A percentile compares a stretch with the other conserved stretches of the same genome.
These are phyloP conservation scores for Dynastes hyllus DNA, from an alignment of 2,888 invertebrate genomes.

Conservation along the genomic window DNA sequence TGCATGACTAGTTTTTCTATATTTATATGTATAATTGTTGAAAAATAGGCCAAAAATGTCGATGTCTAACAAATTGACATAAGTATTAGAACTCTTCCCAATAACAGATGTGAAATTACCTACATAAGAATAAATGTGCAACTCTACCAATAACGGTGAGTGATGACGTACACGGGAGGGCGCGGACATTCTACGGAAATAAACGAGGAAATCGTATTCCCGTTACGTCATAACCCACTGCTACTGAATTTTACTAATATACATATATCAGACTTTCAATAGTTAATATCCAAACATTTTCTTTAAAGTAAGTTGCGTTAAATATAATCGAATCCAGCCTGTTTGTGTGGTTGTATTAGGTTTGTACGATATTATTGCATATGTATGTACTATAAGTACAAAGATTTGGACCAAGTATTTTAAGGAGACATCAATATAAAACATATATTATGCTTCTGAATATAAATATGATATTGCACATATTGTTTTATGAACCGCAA, in stretches of 20 bases:
- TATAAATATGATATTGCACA: no score
- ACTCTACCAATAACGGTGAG: neutral
- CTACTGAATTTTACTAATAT: no score
- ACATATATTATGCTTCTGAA: no score
- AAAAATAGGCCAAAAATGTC: constrained; percentile 32
- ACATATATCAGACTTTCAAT: constrained; percentile 9
- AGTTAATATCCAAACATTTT: neutral
- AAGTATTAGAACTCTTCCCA: neutral
- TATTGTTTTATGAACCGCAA: no score
- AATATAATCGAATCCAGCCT: neutral
- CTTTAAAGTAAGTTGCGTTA: neutral
- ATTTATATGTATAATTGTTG: neutral
- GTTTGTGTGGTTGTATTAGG: neutral
- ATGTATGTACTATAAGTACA: no score
- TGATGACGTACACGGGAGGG: no score
- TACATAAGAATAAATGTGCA: neutral
- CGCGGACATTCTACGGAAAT: no score
- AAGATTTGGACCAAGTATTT: no score
- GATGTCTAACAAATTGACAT: neutral
- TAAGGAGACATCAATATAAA: no score
- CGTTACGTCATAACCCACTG: no score
- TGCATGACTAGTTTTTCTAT: constrained; percentile 37
- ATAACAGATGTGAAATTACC: neutral
- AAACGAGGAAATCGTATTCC: no score
- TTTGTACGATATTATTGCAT: no score